Base-by-base conservation (phyloP, 2,113 vertebrate species). In the Gnathonemus longibarbis region DNA sequence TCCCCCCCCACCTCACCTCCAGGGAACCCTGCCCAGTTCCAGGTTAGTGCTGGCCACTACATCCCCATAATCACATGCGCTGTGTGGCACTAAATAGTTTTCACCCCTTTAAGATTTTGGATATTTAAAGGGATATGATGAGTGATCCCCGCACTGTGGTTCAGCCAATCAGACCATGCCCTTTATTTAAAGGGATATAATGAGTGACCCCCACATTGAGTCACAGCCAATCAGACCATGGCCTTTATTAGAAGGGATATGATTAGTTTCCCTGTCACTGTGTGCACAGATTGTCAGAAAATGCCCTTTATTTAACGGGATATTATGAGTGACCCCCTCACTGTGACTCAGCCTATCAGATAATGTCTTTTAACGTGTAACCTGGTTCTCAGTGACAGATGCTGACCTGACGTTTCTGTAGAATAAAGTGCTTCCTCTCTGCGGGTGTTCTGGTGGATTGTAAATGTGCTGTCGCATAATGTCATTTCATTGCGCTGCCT, bases 1-100 rank as follows among this genome's bases (percentile, higher is more conserved):
- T 98, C n/a, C 97, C 97, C 0, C 17, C 92, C 3, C 97, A 98
- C 93, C 88, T 98, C 90, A 94, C 93, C 90, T 96, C 97, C 50
- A 95, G 93, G 70, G 94, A 97, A 50, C 98, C 98, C 0, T 95
- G 93, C 91, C 92, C 94, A 93, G 97, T 99, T 53, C 94, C 96
- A 95, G 98, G 98, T 99, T 93, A 93, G 49, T 58, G 42, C n/a
- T 17, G 17, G 4, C 27, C 49, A 46, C 3, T n/a, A 10, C 8
- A 62, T 62, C 56, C 56, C 24, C 56, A 62, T 62, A 62, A 24
- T 62, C 10, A n/a, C 58, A 62, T n/a, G 24, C 58, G 2, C 24
- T 58, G 24, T 62, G 58, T 66, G 24, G 8, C 58, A 66, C 48
- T 52, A 50, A 24, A 27, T 49, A 77, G 53, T 31, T 31, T 31